A percentile compares a stretch with the other conserved stretches of the same genome.
These are phyloP conservation scores for Rousettus leschenaultii DNA, from an alignment of 2,113 vertebrate genomes.

Conservation along the genomic window DNA sequence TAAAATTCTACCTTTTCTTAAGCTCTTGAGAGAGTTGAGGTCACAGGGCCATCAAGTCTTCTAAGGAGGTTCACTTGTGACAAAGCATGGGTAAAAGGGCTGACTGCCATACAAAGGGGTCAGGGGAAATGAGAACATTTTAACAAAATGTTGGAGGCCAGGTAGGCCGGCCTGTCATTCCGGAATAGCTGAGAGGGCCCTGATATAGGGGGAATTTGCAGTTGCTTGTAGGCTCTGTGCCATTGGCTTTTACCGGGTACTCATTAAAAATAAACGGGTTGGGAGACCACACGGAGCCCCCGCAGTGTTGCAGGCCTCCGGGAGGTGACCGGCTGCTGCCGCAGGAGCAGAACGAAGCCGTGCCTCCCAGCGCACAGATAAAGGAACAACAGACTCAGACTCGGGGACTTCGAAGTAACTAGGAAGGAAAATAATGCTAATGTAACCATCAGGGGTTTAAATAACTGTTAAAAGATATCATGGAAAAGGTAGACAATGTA, in stretches of 20 bases:
- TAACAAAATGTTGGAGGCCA: not conserved
- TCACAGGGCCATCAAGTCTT: not conserved
- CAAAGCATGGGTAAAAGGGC: not conserved
- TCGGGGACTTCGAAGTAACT: not conserved
- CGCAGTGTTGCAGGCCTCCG: not conserved
- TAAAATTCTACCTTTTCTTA: not conserved
- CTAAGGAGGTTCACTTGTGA: too few relatives aligned
- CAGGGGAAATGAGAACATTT: not conserved
- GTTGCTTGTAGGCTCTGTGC: not conserved
- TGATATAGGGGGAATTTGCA: not conserved
- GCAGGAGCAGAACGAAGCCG: not conserved
- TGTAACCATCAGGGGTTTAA: not conserved
- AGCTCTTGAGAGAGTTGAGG: not conserved
- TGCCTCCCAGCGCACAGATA: too few relatives aligned
- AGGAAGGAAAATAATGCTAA: not conserved
- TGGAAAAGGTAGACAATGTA: not conserved
- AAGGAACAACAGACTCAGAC: not conserved
- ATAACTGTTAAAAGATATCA: not conserved
- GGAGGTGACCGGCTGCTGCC: not conserved
- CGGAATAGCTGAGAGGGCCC: not conserved
- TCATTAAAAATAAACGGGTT: not conserved
- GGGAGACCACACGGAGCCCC: too few relatives aligned
- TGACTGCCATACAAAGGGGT: not conserved
- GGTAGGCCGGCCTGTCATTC: not conserved
- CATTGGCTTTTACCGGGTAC: fast-evolving